Evolutionary conservation across 2,888 invertebrate species (phyloP).

Genomic region (Trachelus stipa): DNA sequence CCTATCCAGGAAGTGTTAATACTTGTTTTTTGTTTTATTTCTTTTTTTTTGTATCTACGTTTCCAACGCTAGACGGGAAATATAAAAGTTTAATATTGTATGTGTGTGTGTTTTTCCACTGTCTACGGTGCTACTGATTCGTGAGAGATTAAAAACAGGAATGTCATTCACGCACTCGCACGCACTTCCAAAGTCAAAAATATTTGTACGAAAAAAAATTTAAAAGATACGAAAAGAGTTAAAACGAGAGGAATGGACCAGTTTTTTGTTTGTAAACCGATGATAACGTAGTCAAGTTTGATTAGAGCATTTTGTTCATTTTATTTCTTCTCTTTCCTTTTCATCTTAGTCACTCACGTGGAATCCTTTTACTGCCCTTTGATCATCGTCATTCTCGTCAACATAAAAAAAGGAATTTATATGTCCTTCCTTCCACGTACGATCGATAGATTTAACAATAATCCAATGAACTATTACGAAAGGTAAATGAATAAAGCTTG

Average conservation of each 20-base stretch:
- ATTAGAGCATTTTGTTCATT: neutral
- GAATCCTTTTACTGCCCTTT: neutral
- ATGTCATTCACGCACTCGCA: neutral
- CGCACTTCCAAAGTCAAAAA: constrained; percentile 17
- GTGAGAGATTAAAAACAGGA: neutral
- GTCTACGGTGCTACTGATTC: neutral
- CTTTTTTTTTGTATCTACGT: neutral
- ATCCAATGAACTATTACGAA: constrained; percentile 57
- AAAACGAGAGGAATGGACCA: neutral
- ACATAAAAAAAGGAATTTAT: neutral
- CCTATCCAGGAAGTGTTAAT: neutral
- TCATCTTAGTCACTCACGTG: neutral
- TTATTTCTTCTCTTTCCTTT: neutral
- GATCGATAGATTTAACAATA: constrained; percentile 57
- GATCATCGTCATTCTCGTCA: neutral
- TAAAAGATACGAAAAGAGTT: constrained; percentile 1
- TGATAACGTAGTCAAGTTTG: neutral
- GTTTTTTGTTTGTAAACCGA: neutral
- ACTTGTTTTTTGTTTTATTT: constrained; percentile 13
- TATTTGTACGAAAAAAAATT: constrained; percentile 20
- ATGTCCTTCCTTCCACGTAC: neutral
- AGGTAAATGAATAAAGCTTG: constrained; percentile 61
- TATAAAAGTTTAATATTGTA: neutral
- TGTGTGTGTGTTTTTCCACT: neutral
- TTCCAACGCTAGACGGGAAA: neutral